These are phyloP conservation scores for Ephydatia muelleri DNA, from an alignment of 37 sponge, comb jelly and placozoan genomes.

Conservation along the genomic window DNA sequence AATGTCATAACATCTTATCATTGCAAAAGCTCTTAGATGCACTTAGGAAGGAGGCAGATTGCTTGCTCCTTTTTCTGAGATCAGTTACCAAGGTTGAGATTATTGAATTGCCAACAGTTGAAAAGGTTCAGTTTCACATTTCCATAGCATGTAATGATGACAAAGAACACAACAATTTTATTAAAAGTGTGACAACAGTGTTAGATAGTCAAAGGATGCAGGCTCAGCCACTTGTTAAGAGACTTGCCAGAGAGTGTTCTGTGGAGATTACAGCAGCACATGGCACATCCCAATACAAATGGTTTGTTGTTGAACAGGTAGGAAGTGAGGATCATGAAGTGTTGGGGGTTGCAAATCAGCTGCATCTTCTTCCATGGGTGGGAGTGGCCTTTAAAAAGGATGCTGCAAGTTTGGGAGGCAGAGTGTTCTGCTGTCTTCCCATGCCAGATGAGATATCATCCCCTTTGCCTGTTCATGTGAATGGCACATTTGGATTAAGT, in stretches of 20 bases:
- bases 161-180: not conserved
- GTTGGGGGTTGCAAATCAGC: conserved; percentile 12
- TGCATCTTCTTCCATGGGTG: conserved; percentile 53
- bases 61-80: conserved; percentile 12
- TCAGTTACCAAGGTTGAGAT: not conserved
- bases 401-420: not conserved
- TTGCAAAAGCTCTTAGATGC: not conserved
- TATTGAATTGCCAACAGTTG: not conserved
- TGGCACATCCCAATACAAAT: not conserved
- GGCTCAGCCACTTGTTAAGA: not conserved
- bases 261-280: not conserved
- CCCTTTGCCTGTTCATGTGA: conserved; percentile 44
- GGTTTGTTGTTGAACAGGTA: conserved; percentile 34
- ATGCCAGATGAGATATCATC: conserved; percentile 13
- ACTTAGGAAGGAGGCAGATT: conserved; percentile 19
- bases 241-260: not conserved
- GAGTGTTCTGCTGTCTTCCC: conserved; percentile 47
- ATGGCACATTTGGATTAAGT: conserved; percentile 37
- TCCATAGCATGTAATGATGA: not conserved
- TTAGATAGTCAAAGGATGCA: not conserved
- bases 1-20: not conserved
- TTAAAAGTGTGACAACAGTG: not conserved
- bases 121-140: not conserved
- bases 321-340: conserved; percentile 7
- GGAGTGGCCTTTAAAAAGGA: conserved; percentile 23